phyloP scores from a whole-genome alignment of 2,113 vertebrate species.

The Edolisoma coerulescens region DNA sequence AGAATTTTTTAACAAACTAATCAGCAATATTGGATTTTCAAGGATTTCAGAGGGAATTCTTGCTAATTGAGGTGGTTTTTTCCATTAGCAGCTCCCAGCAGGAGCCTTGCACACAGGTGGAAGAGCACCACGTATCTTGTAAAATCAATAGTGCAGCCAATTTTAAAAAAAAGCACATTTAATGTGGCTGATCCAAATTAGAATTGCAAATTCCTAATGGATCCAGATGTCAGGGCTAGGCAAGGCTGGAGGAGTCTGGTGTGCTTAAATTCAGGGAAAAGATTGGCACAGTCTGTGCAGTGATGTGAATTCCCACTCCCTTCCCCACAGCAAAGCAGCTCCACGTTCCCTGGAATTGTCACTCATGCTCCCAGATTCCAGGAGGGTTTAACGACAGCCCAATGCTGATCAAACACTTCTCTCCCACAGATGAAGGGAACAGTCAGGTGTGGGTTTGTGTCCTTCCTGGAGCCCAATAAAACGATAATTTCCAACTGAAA shows the following conservation, averaged over 20 bases:
- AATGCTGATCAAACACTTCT: neutral
- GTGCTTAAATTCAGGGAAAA: neutral
- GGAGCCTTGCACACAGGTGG: conserved; percentile 27
- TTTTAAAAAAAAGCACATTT: conserved; percentile 1
- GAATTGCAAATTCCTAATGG: conserved; percentile 41
- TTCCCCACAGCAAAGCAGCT: neutral
- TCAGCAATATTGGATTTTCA: conserved; percentile 60
- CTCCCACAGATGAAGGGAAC: neutral
- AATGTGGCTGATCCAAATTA: conserved; percentile 16
- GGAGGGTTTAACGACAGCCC: neutral
- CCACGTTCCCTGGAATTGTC: neutral
- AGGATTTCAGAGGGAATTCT: conserved; percentile 63
- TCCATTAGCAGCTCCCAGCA: conserved; percentile 49
- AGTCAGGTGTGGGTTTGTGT: neutral
- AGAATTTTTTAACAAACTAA: conserved; percentile 57
- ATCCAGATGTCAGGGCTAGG: conserved; percentile 3
- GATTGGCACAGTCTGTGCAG: neutral
- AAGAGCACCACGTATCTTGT: neutral
- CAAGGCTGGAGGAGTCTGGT: neutral
- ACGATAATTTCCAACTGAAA: neutral
- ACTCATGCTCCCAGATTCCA: neutral
- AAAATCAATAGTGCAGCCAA: conserved; percentile 50
- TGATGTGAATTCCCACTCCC: neutral
- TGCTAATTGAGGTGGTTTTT: conserved; percentile 51
- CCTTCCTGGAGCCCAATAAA: neutral